Base-by-base conservation (phyloP, 2,888 invertebrate genomes). In the Apantesis nais region DNA sequence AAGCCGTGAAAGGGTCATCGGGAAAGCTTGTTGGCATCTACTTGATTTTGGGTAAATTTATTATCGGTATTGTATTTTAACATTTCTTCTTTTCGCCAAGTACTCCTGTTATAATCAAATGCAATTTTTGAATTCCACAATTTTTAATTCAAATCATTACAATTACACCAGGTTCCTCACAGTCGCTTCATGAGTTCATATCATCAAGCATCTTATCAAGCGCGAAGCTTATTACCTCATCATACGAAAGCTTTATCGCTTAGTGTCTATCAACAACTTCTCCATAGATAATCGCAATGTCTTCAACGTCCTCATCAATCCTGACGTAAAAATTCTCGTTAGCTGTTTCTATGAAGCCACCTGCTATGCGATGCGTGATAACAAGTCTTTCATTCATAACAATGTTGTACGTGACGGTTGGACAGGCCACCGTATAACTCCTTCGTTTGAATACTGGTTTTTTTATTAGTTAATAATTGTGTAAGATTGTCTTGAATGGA, bases 311-410 rank as follows among this genome's bases (percentile, higher is more conserved):
- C 68, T 77, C 79, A 74, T 83, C 79, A 80, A 78, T 76, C 69
- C 58, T 67, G 72, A 66, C 71, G 66, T 75, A 70, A 74, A 74
- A 76, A 76, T 63, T 74, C 83, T 86, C 78, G 85, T 86, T 85
- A 85, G 76, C 72, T 84, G 79, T 84, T 87, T 86, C 87, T 85
- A 84, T 83, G 86, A 87, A 89, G 84, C 87, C 90, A 90, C 90
- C 90, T 92, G 91, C 88, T 84, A 86, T 83, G 88, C 83, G 92
- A 91, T 90, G 83, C 55, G 71, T 85, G 91, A 91, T 92, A 92
- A 88, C 84, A 83, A 77, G 68, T 78, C 80, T 85, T 91, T 90
- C 91, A 91, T 92, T 91, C 91, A 92, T 91, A 91, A 91, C 89
- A 39, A 70, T 65, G 82, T 76, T 72, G 88, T 89, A 91, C 90